Conservation (phyloP, 2,888 invertebrate species). For the Apodemia mormo region DNA sequence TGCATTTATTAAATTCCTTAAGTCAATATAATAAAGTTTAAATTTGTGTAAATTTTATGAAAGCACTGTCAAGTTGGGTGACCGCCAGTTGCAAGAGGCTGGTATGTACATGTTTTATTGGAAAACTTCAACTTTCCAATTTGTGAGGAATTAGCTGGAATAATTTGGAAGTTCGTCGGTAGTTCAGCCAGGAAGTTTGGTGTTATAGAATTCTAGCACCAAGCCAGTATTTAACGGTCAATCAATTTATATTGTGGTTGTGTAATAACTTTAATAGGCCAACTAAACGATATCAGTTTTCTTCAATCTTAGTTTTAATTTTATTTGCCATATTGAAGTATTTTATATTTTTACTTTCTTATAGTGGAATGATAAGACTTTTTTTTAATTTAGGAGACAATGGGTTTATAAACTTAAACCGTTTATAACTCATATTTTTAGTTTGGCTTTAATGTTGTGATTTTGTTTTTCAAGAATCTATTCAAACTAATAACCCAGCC, state of each 20-base stretch:
- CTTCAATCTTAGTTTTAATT: neutral
- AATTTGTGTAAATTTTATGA: slow-evolving; percentile 18
- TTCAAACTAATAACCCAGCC: no score
- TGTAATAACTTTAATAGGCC: neutral
- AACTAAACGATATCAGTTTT: neutral
- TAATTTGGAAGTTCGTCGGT: slow-evolving; percentile 17
- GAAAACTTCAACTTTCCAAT: slow-evolving; percentile 25
- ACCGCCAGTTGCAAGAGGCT: slow-evolving; percentile 16
- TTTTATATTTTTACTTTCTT: no score
- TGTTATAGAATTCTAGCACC: slow-evolving; percentile 11
- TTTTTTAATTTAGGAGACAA: no score
- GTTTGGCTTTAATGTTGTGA: no score
- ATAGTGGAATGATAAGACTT: no score
- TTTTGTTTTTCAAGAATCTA: no score
- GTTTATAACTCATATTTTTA: no score
- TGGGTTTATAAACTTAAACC: no score
- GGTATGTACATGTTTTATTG: slow-evolving; percentile 24
- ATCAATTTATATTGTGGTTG: slow-evolving; percentile 12
- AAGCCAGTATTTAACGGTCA: slow-evolving; percentile 6
- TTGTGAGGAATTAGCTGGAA: slow-evolving; percentile 24
- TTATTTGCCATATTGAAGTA: no score
- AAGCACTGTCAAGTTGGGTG: slow-evolving; percentile 9
- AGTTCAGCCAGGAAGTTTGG: slow-evolving; percentile 2
- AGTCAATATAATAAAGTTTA: slow-evolving; percentile 18
- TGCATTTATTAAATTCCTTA: slow-evolving; percentile 16